Base-by-base conservation (phyloP, 2,888 invertebrate genomes). In the Anoncus sp. region DNA sequence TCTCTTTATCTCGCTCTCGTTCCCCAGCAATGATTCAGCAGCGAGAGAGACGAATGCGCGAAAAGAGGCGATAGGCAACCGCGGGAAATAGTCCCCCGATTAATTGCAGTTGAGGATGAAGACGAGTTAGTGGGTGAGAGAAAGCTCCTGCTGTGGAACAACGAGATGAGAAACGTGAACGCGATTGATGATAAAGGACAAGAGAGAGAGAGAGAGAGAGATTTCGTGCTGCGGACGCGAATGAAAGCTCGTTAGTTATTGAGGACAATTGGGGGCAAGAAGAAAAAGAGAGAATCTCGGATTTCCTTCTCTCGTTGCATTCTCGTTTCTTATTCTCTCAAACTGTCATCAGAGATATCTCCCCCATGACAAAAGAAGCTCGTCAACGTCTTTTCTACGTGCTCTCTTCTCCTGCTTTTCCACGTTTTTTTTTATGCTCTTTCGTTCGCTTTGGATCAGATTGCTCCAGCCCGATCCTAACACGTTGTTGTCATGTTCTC, bases 181-280 rank as follows among this genome's bases (percentile, higher is more conserved):
- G 63, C 51, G 45, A 75, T 49, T 53, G 40, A 45, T 49, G 75
- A 63, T n/a, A n/a, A n/a, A n/a, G n/a, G n/a, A n/a, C n/a, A 38
- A 18, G 47, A 59, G 40, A 40, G 40, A 62, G 40, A 43, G n/a
- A 55, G 47, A 24, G 27, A n/a, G 57, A 70, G 38, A 40, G 51
- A 73, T 72, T 73, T 73, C 27, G 59, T 63, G 49, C 66, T 53
- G 53, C 38, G 27, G 47, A 69, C 47, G 60, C 45, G 67, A 75
- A 75, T 70, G 69, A 69, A 72, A 72, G 77, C 80, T 77, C 65
- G 71, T 72, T 77, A 71, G 66, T 77, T 75, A 75, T 69, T 70
- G 71, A 74, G 71, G 80, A 66, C 71, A 70, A 38, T 72, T 40
- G 53, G 47, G 47, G 35, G 24, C 27, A 10, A 24, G 53, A 59